Base-by-base conservation (phyloP, 2,113 vertebrate genomes). In the Athene noctua region DNA sequence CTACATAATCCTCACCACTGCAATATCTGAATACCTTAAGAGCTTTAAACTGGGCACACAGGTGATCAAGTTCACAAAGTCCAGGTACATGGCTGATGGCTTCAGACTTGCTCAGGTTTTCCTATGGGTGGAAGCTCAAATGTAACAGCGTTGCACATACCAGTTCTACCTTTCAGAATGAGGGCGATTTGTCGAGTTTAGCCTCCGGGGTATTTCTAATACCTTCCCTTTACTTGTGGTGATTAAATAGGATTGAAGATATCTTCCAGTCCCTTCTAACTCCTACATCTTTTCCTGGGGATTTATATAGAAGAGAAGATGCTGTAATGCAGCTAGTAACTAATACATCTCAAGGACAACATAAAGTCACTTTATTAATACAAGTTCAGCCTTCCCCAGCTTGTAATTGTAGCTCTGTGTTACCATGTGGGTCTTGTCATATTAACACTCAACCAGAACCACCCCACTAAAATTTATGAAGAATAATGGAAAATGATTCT, bases 301-400 rank as follows among this genome's bases (percentile, higher is more conserved):
- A 95, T 88, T 86, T 90, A 71, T 86, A 63, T 20, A 49, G 86
- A 81, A 74, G 25, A 65, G 62, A 90, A 80, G 92, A 80, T 90
- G 81, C 88, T 93, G 59, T 91, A 80, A 92, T 85, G 70, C 67
- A 95, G 88, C 70, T 42, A 71, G 52, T 38, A 88, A 57, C 84
- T 78, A 80, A 83, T 61, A 47, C 14, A 92, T 92, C 80, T 96
- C 72, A 97, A 96, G 95, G 95, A 93, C 96, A 94, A 79, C 59
- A 58, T 92, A 86, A 96, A 96, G 95, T 94, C 94, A 91, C 52
- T 90, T 84, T 49, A 65, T 67, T 90, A 79, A 90, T 29, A 68
- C 63, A 58, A 79, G 58, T 83, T 91, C 57, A 95, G 61, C 70
- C 70, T 80, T 92, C 49, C 44, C 55, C n/a, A 81, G 70, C 44